Conservation (phyloP, 2,888 invertebrate genomes). For the Tiliacea citrago region DNA sequence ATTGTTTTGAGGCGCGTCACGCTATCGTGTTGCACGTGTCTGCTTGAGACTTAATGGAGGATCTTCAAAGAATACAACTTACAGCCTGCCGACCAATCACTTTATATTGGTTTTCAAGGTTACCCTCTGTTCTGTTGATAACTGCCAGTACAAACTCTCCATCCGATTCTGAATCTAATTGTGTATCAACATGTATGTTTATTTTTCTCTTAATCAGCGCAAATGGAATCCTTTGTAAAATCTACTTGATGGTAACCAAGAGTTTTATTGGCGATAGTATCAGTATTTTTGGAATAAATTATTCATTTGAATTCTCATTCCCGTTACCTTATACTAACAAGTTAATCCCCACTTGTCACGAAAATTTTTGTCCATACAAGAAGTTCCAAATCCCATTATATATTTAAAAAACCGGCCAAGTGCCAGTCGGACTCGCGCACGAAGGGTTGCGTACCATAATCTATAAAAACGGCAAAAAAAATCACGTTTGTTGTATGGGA, state of each 20-base stretch:
- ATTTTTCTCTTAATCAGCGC: neutral
- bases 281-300: neutral
- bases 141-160: neutral
- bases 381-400: neutral
- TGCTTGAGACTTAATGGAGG: too few species aligned
- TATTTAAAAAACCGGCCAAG: too few species aligned
- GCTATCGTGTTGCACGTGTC: neutral
- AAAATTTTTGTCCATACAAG: neutral
- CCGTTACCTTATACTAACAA: neutral
- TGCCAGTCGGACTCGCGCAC: too few species aligned
- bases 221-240: neutral
- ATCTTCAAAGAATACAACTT: neutral
- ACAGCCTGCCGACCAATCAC: too few species aligned
- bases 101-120: neutral
- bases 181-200: neutral
- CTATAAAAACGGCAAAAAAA: too few species aligned
- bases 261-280: neutral
- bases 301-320: neutral
- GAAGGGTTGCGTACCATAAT: too few species aligned
- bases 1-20: neutral
- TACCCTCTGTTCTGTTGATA: neutral
- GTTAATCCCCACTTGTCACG: neutral
- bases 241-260: neutral
- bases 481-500: too few species aligned
- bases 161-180: neutral